Conservation (phyloP, 2,888 invertebrate species). For the Eupithecia exiguata region DNA sequence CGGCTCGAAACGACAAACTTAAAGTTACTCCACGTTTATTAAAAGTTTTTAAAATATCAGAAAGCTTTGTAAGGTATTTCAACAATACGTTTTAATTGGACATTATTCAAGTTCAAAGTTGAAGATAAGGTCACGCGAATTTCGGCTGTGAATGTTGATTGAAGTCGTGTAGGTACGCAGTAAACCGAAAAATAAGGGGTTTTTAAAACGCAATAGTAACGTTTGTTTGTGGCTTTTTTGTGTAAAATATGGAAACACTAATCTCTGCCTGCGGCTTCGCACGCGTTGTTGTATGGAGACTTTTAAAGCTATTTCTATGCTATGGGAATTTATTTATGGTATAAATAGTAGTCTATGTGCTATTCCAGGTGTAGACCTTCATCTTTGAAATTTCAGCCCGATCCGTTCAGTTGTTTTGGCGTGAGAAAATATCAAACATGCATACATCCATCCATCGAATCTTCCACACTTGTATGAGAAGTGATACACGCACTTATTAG, state of each 20-base stretch:
- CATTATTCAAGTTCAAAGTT: slow-evolving; percentile 10
- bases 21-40: not conserved
- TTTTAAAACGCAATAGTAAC: slow-evolving; percentile 2
- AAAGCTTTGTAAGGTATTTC: not conserved
- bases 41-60: not conserved
- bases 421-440: too few relatives aligned
- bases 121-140: slow-evolving; percentile 10
- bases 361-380: too few relatives aligned
- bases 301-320: not conserved
- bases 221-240: not conserved
- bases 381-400: too few relatives aligned
- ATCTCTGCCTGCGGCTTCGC: not conserved
- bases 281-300: not conserved
- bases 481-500: not conserved
- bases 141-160: slow-evolving; percentile 5
- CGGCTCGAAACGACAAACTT: not conserved
- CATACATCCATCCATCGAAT: too few relatives aligned
- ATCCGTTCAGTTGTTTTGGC: too few relatives aligned
- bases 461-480: too few relatives aligned
- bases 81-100: not conserved
- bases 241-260: not conserved
- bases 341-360: not conserved
- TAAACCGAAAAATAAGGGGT: not conserved
- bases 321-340: not conserved
- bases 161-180: not conserved